phyloP scores from a whole-genome alignment of 2,113 vertebrate genomes.

The Gambusia holbrooki region DNA sequence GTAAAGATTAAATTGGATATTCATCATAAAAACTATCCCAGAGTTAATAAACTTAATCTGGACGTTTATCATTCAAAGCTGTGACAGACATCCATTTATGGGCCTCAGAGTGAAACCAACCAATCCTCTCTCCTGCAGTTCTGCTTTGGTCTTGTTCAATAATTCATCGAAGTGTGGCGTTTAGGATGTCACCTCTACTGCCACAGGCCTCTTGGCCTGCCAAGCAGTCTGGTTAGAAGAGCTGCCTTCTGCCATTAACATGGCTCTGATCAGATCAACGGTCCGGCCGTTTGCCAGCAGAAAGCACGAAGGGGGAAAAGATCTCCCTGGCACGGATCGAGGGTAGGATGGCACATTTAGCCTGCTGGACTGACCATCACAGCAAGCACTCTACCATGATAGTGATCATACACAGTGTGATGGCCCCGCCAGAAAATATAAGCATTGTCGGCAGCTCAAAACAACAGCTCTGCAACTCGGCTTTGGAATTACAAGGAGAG shows the following conservation, averaged over 20 bases:
- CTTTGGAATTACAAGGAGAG: conserved; percentile 2
- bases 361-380: conserved; percentile 55
- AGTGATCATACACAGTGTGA: conserved; percentile 33
- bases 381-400: conserved; percentile 60
- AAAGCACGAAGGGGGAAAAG: conserved; percentile 32
- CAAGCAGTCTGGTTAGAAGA: conserved; percentile 54
- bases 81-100: conserved; percentile 38
- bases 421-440: conserved; percentile 22
- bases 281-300: conserved; percentile 44
- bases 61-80: background rate
- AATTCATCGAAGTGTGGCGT: conserved; percentile 47
- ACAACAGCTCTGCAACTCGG: background rate
- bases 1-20: too few species aligned
- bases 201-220: conserved; percentile 50
- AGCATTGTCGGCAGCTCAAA: conserved; percentile 13
- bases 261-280: conserved; percentile 65
- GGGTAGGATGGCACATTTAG: conserved; percentile 60
- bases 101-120: conserved; percentile 28
- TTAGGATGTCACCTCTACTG: conserved; percentile 55
- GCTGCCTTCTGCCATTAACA: conserved; percentile 62
- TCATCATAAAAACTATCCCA: background rate
- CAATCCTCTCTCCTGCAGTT: conserved; percentile 26
- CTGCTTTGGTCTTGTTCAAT: conserved; percentile 52
- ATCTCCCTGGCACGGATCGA: conserved; percentile 45
- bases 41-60: background rate